Evolutionary conservation across 1,140 invertebrate species (phyloP).

Genomic region (Drosophila erecta): DNA sequence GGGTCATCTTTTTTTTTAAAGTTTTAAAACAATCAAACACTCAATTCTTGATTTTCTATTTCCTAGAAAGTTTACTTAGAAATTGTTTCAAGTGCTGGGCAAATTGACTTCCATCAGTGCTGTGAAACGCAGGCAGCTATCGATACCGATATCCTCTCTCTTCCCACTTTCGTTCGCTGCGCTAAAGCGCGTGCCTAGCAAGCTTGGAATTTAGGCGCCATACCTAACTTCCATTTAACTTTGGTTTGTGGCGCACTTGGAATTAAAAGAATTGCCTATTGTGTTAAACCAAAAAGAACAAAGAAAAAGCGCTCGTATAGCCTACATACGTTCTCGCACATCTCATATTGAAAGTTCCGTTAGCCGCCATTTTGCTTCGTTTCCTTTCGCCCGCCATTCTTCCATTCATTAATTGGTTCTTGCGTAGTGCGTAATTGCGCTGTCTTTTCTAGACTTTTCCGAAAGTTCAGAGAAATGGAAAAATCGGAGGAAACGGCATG

Average conservation of each 20-base stretch:
- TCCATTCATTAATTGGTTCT: not conserved
- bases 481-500: constrained; percentile 9
- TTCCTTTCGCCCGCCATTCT: not conserved
- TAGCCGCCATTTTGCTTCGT: constrained; percentile 14
- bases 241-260: not conserved
- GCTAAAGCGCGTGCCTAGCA: not conserved
- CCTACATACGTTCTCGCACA: no score
- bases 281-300: not conserved
- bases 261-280: not conserved
- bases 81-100: no score
- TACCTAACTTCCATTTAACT: no score
- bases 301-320: no score
- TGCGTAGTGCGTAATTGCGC: not conserved
- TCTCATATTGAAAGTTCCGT: constrained; percentile 6
- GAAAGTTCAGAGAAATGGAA: no score
- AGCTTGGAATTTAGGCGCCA: not conserved
- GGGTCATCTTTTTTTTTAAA: no score
- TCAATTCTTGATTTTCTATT: no score
- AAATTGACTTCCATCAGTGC: no score
- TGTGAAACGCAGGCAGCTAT: no score
- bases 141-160: not conserved
- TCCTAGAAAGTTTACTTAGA: no score
- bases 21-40: no score
- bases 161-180: not conserved
- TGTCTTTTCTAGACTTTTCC: not conserved